Evolutionary conservation across 1,140 invertebrate genomes (phyloP), one percentile per base, ranked within the genome.

Genomic region (Pectinophora gossypiella): DNA sequence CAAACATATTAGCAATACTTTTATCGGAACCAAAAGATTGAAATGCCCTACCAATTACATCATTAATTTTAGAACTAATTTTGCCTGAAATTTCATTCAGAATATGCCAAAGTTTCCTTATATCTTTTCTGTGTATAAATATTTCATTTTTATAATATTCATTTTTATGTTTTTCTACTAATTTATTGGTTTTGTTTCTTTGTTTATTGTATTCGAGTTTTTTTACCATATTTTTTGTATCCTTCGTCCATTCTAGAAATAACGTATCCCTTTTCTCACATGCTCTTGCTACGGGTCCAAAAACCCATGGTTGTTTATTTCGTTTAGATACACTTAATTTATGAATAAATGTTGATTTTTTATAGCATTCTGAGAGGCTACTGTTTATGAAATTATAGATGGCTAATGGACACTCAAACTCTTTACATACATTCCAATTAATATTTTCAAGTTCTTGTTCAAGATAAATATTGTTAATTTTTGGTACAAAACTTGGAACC

Each of bases 141-240:
- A n/a, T n/a, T n/a, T n/a, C n/a, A n/a, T n/a, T n/a, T n/a, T n/a
- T n/a, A n/a, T n/a, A n/a, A n/a, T n/a, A n/a, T n/a, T n/a, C n/a
- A n/a, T n/a, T n/a, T n/a, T n/a, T n/a, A n/a, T n/a, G n/a, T n/a
- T n/a, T n/a, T n/a, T n/a, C n/a, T n/a, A n/a, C n/a, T n/a, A n/a
- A n/a, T n/a, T n/a, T n/a, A n/a, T n/a, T n/a, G n/a, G 32, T 48
- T 48, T 48, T 48, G 36, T 48, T 48, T 35, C 32, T 32, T 36
- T 48, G 47, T 32, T 48, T 48, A 48, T 19, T 35, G 36, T 48
- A 48, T 19, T 12, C 47, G 9, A 36, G 10, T 35, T 27, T 27
- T n/a, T 19, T 48, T 3, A 48, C 32, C 10, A 16, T 48, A 36
- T 48, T 48, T 19, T 35, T 48, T 36, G 47, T 35, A 19, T 48